Evolutionary conservation across 2,797 vertebrate genomes (phyloP).

Genomic region (Tangara arthus): DNA sequence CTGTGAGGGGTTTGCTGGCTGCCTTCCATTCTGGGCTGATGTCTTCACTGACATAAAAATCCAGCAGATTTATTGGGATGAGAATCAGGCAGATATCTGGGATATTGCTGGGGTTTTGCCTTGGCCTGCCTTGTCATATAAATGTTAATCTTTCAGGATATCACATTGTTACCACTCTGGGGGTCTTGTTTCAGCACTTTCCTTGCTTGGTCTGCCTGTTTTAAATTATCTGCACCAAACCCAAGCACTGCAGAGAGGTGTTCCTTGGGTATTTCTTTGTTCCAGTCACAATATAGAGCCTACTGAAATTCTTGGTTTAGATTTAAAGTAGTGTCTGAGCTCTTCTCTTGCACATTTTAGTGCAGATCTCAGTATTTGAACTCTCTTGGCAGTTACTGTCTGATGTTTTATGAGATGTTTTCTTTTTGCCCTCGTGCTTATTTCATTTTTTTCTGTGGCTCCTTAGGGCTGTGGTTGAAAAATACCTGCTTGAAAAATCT

Average conservation of each 20-base stretch:
- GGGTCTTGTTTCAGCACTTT: not conserved
- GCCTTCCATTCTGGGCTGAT: not conserved
- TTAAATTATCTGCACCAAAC: not conserved
- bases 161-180: not conserved
- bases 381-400: not conserved
- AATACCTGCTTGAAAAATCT: conserved; percentile 98
- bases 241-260: not conserved
- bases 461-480: conserved; percentile 93
- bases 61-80: not conserved
- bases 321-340: not conserved
- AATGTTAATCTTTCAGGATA: not conserved
- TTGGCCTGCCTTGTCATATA: not conserved
- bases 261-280: not conserved
- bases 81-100: not conserved
- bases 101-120: not conserved
- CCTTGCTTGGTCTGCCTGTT: not conserved
- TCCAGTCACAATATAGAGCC: not conserved
- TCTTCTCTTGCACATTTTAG: not conserved
- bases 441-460: not conserved
- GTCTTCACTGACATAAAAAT: not conserved
- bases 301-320: not conserved
- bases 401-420: not conserved
- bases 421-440: not conserved
- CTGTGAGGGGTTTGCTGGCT: not conserved
- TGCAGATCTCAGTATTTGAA: not conserved